Percentiles rank a stretch among this genome's conserved stretches.
Evolutionary conservation across 2,888 invertebrate species (phyloP).

Genomic region (Agrochola circellaris): DNA sequence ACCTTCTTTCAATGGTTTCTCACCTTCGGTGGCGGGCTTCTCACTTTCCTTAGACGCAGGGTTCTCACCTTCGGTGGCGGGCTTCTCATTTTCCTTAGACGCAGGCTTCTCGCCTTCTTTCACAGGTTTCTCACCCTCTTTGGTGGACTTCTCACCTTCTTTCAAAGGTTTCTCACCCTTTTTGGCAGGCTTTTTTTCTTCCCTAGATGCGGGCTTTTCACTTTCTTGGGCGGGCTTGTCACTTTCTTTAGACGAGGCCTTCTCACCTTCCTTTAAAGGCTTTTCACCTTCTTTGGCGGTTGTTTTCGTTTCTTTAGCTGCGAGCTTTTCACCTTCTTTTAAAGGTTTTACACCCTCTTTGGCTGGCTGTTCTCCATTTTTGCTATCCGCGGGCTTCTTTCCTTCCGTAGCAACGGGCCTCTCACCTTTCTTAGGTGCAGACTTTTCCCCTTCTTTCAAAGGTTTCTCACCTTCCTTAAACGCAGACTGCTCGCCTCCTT

Average conservation of each 20-base stretch:
- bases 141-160: neutral
- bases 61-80: rapidly evolving
- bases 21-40: neutral
- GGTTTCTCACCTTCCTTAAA: conserved; percentile 4
- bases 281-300: too few relatives aligned
- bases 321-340: too few relatives aligned
- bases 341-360: too few relatives aligned
- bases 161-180: neutral
- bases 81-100: neutral
- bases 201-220: neutral
- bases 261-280: too few relatives aligned
- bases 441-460: neutral
- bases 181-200: neutral
- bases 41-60: neutral
- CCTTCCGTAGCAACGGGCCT: neutral
- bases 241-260: too few relatives aligned
- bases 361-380: too few relatives aligned
- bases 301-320: too few relatives aligned
- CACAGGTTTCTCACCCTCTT: neutral
- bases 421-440: neutral
- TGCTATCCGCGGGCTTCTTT: too few relatives aligned
- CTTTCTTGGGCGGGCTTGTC: neutral
- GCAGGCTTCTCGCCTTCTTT: neutral
- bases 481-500: too few relatives aligned
- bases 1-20: neutral